These are phyloP conservation scores for Gephyroberyx darwinii DNA, from an alignment of 2,797 vertebrate species.

Conservation along the genomic window DNA sequence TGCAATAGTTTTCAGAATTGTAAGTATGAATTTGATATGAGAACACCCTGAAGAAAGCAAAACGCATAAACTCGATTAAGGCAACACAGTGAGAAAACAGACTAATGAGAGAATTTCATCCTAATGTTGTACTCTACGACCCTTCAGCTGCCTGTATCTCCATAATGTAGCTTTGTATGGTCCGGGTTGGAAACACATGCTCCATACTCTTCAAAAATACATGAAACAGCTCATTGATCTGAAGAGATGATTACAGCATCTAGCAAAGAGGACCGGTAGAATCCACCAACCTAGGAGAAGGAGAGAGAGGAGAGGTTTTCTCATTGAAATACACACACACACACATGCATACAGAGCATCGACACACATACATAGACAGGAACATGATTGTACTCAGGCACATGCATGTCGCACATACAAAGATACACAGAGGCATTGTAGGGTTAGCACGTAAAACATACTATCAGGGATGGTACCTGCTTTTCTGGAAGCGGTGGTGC, in stretches of 20 bases:
- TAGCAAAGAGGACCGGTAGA: constrained; percentile 2
- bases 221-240: constrained; percentile 33
- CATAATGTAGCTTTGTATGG: not conserved
- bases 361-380: not conserved
- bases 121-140: not conserved
- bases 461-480: no score
- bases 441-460: no score
- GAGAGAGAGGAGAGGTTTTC: not conserved
- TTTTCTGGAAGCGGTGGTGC: no score
- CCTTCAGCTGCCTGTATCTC: not conserved
- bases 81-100: no score
- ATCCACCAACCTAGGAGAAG: not conserved
- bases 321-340: not conserved
- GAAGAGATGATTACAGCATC: constrained; percentile 44
- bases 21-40: no score
- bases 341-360: not conserved
- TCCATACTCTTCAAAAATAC: constrained; percentile 37
- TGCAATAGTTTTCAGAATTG: no score
- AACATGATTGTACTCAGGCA: not conserved
- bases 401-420: not conserved
- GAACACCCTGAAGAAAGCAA: not conserved
- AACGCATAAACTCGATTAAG: not conserved
- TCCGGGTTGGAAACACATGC: constrained; percentile 9
- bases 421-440: not conserved
- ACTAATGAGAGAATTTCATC: not conserved